Base-by-base conservation (phyloP, 2,888 invertebrate genomes). In the Flabesymbios commensalis region DNA sequence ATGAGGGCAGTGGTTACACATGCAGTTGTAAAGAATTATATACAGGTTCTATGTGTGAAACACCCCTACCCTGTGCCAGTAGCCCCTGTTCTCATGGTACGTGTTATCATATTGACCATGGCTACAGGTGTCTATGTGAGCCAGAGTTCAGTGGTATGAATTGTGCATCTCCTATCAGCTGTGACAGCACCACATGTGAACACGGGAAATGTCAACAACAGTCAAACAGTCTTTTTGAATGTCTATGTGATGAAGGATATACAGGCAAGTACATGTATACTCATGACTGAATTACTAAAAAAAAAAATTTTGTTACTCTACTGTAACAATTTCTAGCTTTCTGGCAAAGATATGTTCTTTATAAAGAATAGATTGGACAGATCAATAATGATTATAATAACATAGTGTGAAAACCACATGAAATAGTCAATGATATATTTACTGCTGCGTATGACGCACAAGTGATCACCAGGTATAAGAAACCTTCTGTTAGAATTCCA, bases 161-260 rank as follows among this genome's bases (percentile, higher is more conserved):
- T 45, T 71, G 71, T 57, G 72, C 72, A 17, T 55, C 48, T 14
- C 39, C 57, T 7, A 59, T 68, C 2, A 52, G 62, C n/a, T 78
- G 78, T 67, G 61, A 70, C 51, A 36, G 56, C 0, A 63, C 51
- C 33, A 71, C 69, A 10, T 77, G 78, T 64, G 47, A 76, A 63
- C 65, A 73, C 64, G 78, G 78, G n/a, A 59, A 63, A 28, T 78
- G 78, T 64, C 53, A 59, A 31, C 36, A 59, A n/a, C 42, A 24
- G 22, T 57, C 57, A 5, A 56, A 47, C 47, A 68, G 58, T 14
- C 59, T 54, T 2, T 49, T 60, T n/a, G 64, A 36, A 10, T 78
- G 78, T 70, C 65, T 70, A 2, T 78, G 78, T 65, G 36, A 63
- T 3, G 53, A 63, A 28, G 76, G 74, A 7, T 77, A 64, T 55